These are phyloP conservation scores for Malacoraja senta DNA, from an alignment of 2,797 vertebrate species.

Conservation along the genomic window DNA sequence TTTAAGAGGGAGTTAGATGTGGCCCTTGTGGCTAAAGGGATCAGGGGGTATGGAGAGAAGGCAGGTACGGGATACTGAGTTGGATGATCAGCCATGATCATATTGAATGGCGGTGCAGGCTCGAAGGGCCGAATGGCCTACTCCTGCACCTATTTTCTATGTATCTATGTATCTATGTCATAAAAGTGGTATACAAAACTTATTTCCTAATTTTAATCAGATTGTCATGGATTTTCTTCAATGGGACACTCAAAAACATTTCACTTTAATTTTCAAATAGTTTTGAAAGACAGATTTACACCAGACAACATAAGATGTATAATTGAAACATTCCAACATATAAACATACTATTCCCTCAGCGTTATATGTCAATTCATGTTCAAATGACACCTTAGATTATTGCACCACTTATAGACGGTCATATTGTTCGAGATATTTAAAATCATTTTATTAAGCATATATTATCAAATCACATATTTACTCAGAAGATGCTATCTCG, in stretches of 20 bases:
- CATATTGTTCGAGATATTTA: neutral
- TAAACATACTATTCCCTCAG: neutral
- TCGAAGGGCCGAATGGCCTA: too few species aligned
- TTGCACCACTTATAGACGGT: neutral
- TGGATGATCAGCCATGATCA: too few species aligned
- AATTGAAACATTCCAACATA: neutral
- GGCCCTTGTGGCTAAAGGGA: too few species aligned
- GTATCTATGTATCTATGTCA: too few species aligned
- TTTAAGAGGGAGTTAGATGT: too few species aligned
- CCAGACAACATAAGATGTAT: neutral
- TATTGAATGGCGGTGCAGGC: too few species aligned
- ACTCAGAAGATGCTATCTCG: neutral
- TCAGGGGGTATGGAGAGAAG: too few species aligned
- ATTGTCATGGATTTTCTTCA: neutral
- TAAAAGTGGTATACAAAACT: too few species aligned
- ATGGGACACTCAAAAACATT: neutral
- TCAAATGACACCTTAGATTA: neutral
- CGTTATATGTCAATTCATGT: neutral
- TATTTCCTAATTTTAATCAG: neutral
- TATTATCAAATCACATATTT: neutral
- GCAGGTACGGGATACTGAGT: too few species aligned
- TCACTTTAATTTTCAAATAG: neutral
- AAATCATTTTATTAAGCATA: too few species aligned
- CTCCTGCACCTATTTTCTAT: too few species aligned
- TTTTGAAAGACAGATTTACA: neutral